Evolutionary conservation across 1,140 invertebrate genomes (phyloP).

Genomic region (Brachionus koreanus): DNA sequence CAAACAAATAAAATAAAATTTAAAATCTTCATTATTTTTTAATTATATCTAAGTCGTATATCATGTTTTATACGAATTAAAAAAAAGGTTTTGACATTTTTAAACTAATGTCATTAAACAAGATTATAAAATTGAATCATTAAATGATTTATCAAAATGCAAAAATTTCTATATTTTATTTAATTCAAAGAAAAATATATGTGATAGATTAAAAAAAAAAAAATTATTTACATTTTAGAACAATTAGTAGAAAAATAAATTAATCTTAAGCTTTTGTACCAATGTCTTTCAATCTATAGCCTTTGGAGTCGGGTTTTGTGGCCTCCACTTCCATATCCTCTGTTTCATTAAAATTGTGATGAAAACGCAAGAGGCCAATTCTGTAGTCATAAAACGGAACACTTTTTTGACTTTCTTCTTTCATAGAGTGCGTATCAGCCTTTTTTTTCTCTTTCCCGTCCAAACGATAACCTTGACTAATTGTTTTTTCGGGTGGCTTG

Average conservation of each 20-base stretch:
- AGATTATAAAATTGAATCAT: background rate
- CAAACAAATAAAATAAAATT: background rate
- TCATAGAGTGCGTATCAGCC: background rate
- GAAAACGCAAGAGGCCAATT: conserved; percentile 20
- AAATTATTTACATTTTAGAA: conserved; percentile 28
- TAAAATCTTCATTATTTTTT: background rate
- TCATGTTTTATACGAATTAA: background rate
- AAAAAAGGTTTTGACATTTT: background rate
- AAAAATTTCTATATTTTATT: background rate
- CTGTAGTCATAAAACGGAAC: conserved; percentile 40
- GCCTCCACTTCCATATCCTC: conserved; percentile 2
- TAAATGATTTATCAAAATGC: background rate
- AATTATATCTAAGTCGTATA: background rate
- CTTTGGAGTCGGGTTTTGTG: background rate
- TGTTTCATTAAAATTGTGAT: background rate
- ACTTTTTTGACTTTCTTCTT: conserved; percentile 2
- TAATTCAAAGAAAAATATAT: background rate
- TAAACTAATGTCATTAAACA: background rate
- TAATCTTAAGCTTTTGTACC: background rate
- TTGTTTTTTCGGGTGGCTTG: conserved; percentile 2
- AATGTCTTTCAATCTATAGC: background rate
- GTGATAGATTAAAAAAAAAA: background rate
- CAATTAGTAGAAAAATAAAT: background rate
- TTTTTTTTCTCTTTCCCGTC: conserved; percentile 35
- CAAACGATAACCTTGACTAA: conserved; percentile 14